Percentiles rank a stretch among this genome's conserved stretches.
Conservation (phyloP, 1,140 invertebrate species). For the Procambarus clarkii region DNA sequence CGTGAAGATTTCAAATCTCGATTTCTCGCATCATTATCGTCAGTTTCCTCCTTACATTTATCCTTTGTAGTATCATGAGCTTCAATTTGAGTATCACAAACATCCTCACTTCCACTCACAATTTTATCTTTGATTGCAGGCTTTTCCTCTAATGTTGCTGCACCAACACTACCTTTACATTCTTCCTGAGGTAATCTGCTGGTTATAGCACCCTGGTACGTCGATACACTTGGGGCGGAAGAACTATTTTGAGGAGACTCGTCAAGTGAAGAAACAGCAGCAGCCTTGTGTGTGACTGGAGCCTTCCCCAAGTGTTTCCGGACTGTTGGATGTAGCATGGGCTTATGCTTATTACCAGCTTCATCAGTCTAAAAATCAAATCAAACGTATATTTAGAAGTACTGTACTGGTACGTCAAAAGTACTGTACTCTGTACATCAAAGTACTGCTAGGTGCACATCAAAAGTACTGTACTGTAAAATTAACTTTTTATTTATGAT, state of each 20-base stretch:
- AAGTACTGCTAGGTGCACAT: no score
- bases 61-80: background rate
- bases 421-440: no score
- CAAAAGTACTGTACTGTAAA: no score
- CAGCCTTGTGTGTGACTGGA: background rate
- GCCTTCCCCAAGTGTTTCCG: slow-evolving; percentile 16
- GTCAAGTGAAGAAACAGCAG: background rate
- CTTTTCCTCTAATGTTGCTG: background rate
- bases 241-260: background rate
- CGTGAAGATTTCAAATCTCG: background rate
- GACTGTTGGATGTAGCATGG: slow-evolving; percentile 29
- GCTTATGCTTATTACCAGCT: background rate
- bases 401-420: no score
- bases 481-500: no score
- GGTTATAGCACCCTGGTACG: background rate
- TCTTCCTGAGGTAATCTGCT: slow-evolving; percentile 1
- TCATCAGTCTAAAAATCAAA: background rate
- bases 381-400: no score
- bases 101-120: background rate
- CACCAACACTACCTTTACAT: background rate
- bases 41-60: background rate
- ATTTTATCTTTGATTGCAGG: background rate
- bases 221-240: no score
- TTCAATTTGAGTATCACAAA: background rate
- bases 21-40: background rate